Evolutionary conservation across 1,140 invertebrate species (phyloP), one percentile per base, ranked within the genome.

Genomic region (Macrocentrus cingulum): DNA sequence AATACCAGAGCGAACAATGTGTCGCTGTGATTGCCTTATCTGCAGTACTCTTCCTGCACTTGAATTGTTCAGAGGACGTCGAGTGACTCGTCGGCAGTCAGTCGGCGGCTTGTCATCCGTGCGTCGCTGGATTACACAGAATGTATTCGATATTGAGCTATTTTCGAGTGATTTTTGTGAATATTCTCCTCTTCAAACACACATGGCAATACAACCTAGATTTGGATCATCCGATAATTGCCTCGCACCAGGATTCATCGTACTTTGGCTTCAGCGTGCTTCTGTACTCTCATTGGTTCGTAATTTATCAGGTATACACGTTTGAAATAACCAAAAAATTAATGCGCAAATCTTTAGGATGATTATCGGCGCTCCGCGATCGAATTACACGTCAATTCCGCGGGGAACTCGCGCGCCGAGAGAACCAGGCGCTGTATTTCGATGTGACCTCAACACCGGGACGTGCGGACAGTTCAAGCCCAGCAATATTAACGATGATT

Each of bases 121-220:
- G n/a, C n/a, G n/a, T n/a, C n/a, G n/a, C n/a, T n/a, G n/a, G n/a
- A n/a, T n/a, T n/a, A n/a, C n/a, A n/a, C n/a, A n/a, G n/a, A n/a
- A n/a, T n/a, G n/a, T n/a, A n/a, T n/a, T n/a, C n/a, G n/a, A n/a
- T n/a, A n/a, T n/a, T n/a, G n/a, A n/a, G n/a, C n/a, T n/a, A n/a
- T n/a, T n/a, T n/a, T n/a, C n/a, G n/a, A n/a, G n/a, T n/a, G n/a
- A n/a, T n/a, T n/a, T n/a, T n/a, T n/a, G n/a, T n/a, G n/a, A n/a
- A n/a, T n/a, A n/a, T n/a, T n/a, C n/a, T n/a, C n/a, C n/a, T n/a
- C n/a, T n/a, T n/a, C n/a, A n/a, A n/a, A n/a, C n/a, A n/a, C n/a
- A n/a, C n/a, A n/a, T n/a, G n/a, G n/a, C n/a, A n/a, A 19, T 72
- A 71, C 16, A 72, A 72, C 45, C 46, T 71, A n/a, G 66, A 68